Evolutionary conservation across 2,113 vertebrate genomes (phyloP).

Genomic region (Marcusenius ussheri): DNA sequence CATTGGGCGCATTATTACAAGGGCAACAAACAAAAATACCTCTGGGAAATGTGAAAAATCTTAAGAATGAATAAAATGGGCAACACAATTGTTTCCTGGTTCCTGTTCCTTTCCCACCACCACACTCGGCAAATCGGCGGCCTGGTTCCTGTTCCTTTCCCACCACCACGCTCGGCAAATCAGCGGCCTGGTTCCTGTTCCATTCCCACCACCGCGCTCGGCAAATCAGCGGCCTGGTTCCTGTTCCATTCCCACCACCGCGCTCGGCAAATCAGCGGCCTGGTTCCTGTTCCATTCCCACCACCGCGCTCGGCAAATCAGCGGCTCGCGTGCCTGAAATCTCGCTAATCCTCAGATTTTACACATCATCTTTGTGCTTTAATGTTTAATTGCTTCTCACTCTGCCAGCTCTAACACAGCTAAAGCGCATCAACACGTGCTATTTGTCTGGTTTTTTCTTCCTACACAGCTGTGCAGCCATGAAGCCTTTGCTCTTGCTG

Average conservation of each 20-base stretch:
- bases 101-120: neutral
- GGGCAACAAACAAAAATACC: neutral
- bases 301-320: too few species aligned
- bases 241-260: too few species aligned
- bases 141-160: neutral
- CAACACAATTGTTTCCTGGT: neutral
- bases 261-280: too few species aligned
- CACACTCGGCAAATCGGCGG: neutral
- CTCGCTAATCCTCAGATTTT: neutral
- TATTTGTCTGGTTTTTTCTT: neutral
- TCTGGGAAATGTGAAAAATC: neutral
- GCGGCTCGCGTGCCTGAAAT: neutral
- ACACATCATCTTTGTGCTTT: neutral
- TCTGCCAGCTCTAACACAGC: neutral
- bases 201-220: neutral
- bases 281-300: too few species aligned
- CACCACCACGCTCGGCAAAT: too few species aligned
- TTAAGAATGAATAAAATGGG: neutral
- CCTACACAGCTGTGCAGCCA: neutral
- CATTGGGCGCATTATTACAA: neutral
- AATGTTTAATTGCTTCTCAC: neutral
- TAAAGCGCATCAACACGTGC: neutral
- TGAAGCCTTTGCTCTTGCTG: neutral
- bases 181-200: neutral
- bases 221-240: neutral